Percentiles rank a stretch among this genome's conserved stretches.
These are phyloP conservation scores for Neoniphon sammara DNA, from an alignment of 2,797 vertebrate species.

Conservation along the genomic window DNA sequence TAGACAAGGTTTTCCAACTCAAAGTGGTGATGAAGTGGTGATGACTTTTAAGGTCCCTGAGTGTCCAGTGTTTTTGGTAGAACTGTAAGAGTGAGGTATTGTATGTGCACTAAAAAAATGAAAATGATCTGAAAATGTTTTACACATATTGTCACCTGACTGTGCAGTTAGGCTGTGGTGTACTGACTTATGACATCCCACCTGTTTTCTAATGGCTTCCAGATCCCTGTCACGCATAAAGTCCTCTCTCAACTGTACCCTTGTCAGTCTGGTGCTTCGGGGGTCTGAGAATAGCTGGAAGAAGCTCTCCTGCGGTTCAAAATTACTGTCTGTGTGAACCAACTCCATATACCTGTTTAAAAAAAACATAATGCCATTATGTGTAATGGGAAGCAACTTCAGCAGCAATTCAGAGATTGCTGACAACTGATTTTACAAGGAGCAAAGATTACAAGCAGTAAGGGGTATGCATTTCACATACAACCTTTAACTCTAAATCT, in stretches of 20 bases:
- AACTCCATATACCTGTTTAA: constrained; percentile 91
- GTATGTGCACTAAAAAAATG: neutral
- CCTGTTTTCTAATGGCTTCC: constrained; percentile 96
- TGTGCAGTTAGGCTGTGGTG: neutral
- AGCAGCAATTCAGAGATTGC: no score
- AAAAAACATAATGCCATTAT: neutral
- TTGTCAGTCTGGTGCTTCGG: constrained; percentile 91
- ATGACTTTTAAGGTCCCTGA: neutral
- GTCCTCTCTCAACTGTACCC: constrained; percentile 92
- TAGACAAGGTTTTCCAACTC: no score
- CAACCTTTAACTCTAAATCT: no score
- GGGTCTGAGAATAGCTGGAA: constrained; percentile 96
- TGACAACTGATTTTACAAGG: no score
- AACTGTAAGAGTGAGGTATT: neutral
- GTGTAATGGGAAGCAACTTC: no score
- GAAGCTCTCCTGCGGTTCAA: constrained; percentile 94
- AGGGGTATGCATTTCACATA: no score
- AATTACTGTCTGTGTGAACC: constrained; percentile 92
- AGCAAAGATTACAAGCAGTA: no score
- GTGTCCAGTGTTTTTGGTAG: neutral
- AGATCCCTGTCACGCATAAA: constrained; percentile 93
- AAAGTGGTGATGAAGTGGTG: no score
- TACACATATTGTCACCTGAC: no score
- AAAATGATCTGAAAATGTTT: neutral
- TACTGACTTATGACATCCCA: constrained; percentile 41